These are phyloP conservation scores for Tetramorium bicarinatum DNA, from an alignment of 2,888 invertebrate species.

Conservation along the genomic window DNA sequence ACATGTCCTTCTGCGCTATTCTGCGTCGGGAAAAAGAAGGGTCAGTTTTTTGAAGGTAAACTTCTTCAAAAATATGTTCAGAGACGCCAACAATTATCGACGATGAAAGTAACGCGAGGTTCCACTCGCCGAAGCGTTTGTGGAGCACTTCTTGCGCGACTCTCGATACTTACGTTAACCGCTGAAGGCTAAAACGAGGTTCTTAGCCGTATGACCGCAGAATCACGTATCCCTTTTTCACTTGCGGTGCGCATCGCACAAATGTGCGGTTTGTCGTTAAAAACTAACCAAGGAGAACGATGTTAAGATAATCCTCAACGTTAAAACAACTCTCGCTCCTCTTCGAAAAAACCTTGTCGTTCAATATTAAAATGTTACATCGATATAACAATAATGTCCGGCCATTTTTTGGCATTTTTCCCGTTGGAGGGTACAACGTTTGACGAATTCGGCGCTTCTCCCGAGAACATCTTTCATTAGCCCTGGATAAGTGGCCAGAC, in stretches of 20 bases:
- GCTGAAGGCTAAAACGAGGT: background rate
- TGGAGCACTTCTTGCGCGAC: conserved; percentile 13
- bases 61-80: background rate
- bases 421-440: background rate
- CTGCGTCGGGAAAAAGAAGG: too few species aligned
- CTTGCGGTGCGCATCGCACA: conserved; percentile 1
- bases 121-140: conserved; percentile 2
- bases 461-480: conserved; percentile 29
- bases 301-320: background rate
- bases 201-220: background rate
- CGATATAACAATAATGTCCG: background rate
- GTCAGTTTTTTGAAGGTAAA: too few species aligned
- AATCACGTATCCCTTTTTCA: conserved; percentile 3
- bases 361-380: background rate
- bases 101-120: background rate
- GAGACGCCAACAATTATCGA: background rate
- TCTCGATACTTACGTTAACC: conserved; percentile 18
- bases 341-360: background rate
- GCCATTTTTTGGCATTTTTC: background rate
- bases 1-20: background rate
- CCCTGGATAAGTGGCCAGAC: conserved; percentile 19
- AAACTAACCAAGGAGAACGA: conserved; percentile 7
- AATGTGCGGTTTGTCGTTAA: conserved; percentile 1
- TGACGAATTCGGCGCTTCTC: conserved; percentile 26
- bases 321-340: background rate